Evolutionary conservation across 2,113 vertebrate genomes (phyloP).

Genomic region (Panthera tigris): DNA sequence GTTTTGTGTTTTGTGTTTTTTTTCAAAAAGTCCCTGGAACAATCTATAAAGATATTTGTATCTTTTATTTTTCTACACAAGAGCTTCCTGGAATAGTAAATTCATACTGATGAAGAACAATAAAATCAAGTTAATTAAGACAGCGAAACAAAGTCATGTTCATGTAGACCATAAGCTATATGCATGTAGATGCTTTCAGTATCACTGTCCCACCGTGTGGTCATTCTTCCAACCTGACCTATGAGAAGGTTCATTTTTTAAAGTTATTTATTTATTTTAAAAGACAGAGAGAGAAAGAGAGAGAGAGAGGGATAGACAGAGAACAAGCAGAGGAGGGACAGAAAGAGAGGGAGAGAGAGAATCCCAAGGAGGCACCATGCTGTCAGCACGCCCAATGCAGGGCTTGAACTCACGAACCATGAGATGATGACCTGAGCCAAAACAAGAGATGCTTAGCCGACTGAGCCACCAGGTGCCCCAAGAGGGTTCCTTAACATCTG

Average conservation of each 20-base stretch:
- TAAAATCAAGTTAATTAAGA: neutral
- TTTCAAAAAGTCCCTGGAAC: neutral
- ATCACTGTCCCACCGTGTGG: neutral
- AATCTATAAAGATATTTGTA: neutral
- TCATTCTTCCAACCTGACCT: neutral
- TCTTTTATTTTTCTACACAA: neutral
- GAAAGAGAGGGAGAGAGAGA: no score
- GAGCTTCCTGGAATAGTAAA: neutral
- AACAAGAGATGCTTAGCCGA: no score
- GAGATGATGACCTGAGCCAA: no score
- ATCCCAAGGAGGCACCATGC: no score
- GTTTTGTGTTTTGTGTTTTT: neutral
- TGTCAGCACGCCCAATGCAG: no score
- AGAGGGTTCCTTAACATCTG: neutral
- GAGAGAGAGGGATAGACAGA: no score
- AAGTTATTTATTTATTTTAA: no score
- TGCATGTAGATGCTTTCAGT: neutral
- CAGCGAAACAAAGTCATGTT: neutral
- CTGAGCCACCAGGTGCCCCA: no score
- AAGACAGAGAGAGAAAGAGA: no score
- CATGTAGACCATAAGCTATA: neutral
- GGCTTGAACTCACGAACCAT: no score
- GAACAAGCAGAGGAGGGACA: no score
- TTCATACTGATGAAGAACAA: neutral
- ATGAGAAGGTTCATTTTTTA: neutral